Conservation (phyloP, 23 tunicate species). For the Trididemnum miniatum region DNA sequence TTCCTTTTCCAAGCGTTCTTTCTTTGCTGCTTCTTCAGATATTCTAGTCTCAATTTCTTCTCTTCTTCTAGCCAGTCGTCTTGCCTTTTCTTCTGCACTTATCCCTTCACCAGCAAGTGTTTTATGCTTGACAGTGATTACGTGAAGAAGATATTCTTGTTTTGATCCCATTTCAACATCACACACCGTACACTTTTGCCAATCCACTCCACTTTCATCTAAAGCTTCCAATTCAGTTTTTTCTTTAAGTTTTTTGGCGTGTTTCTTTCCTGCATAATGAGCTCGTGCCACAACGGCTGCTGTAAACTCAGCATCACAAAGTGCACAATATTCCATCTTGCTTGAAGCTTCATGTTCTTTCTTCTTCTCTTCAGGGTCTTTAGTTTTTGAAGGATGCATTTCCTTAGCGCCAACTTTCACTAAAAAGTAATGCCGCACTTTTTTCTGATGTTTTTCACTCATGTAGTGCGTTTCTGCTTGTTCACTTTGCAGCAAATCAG, state of each 20-base stretch:
- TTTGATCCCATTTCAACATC: slow-evolving; percentile 15
- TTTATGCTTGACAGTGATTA: slow-evolving; percentile 37
- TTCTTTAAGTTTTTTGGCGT: slow-evolving; percentile 73
- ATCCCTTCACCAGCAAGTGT: slow-evolving; percentile 5
- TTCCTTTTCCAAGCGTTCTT: slow-evolving; percentile 28
- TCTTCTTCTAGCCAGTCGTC: slow-evolving; percentile 8
- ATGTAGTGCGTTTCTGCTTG: slow-evolving; percentile 68
- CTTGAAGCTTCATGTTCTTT: slow-evolving; percentile 19
- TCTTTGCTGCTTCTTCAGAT: slow-evolving; percentile 45
- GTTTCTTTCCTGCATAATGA: slow-evolving; percentile 81
- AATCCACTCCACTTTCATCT: slow-evolving; percentile 21
- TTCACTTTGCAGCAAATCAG: slow-evolving; percentile 39
- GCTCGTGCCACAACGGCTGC: slow-evolving; percentile 54
- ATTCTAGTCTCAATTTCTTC: slow-evolving; percentile 43
- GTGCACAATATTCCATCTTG: slow-evolving; percentile 51
- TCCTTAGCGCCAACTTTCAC: slow-evolving; percentile 71
- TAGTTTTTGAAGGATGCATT: background rate
- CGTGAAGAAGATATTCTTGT: slow-evolving; percentile 32
- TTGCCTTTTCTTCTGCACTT: slow-evolving; percentile 13
- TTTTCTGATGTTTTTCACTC: slow-evolving; percentile 88
- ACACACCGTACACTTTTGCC: slow-evolving; percentile 33
- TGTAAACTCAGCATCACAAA: slow-evolving; percentile 45
- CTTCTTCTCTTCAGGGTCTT: slow-evolving; percentile 29
- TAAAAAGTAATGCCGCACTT: slow-evolving; percentile 65
- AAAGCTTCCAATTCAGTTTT: slow-evolving; percentile 37